Base-by-base conservation (phyloP, 2,113 vertebrate species). In the Rynchops niger region DNA sequence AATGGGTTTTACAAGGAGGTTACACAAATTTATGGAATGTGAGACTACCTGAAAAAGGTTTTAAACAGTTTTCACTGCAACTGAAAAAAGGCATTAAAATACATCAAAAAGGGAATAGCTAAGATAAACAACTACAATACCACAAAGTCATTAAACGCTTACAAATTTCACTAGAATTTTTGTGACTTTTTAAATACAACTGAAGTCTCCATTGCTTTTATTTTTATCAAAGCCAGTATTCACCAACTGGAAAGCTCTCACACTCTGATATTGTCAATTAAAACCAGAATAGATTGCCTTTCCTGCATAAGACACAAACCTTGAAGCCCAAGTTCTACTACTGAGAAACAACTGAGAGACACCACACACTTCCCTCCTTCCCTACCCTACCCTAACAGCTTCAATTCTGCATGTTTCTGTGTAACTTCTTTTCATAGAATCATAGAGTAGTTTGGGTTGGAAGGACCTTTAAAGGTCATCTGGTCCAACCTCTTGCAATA, bases 361-460 rank as follows among this genome's bases (percentile, higher is more conserved):
- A 38, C 5, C 26, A 40, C 26, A 40, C 23, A n/a, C 14, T 42
- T 36, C 25, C 18, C 16, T 73, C 22, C 32, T 55, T 36, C 23
- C 32, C 34, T 3, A 32, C 4, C 4, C 22, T 52, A 32, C 25
- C 32, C 11, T 29, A 0, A 36, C 1, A 69, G 16, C 18, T 77
- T 67, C 29, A 59, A 5, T 50, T 69, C 45, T 45, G 9, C 22
- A 25, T 4, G 2, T 52, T 83, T 84, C 50, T 62, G 18, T 53
- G 1, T 7, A 65, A 32, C 29, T 73, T 23, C 6, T 25, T 71
- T 67, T 72, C 65, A 63, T 18, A 40, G 25, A 62, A 62, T 27
- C 36, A 27, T 27, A 27, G 25, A 26, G 27, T 38, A 40, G 26
- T 63, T 63, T 40, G 26, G 61, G 11, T 63, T 63, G n/a, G 36